Percentiles rank a stretch among this genome's conserved stretches.
phyloP scores from a whole-genome alignment of 2,888 invertebrate species.

The Polia nebulosa region DNA sequence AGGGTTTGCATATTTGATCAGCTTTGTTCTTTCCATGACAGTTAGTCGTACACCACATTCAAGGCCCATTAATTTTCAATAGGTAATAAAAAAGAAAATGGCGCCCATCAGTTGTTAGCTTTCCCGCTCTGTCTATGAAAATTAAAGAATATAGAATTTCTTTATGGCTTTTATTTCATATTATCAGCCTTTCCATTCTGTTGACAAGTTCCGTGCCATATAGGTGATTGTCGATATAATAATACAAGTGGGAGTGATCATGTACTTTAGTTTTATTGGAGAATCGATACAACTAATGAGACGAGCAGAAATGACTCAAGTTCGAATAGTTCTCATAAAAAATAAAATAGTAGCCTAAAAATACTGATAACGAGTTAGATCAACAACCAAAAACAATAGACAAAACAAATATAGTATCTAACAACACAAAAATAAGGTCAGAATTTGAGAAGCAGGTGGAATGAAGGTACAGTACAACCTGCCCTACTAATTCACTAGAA shows the following conservation, averaged over 20 bases:
- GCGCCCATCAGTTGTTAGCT: conserved; percentile 18
- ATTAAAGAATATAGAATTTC: conserved; percentile 1
- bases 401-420: conserved; percentile 31
- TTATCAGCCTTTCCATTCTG: not conserved
- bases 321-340: conserved; percentile 44
- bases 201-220: not conserved
- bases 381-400: conserved; percentile 42
- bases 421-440: conserved; percentile 10
- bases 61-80: conserved; percentile 1
- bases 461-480: conserved; percentile 75
- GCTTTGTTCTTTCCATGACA: conserved; percentile 9
- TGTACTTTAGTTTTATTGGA: not conserved
- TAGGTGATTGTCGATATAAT: not conserved
- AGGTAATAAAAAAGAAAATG: conserved; percentile 22
- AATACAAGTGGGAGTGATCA: not conserved
- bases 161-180: conserved; percentile 10
- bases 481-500: conserved; percentile 87
- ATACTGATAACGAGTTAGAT: conserved; percentile 56
- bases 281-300: not conserved
- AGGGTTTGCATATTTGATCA: conserved; percentile 16
- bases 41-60: not conserved
- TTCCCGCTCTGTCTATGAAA: conserved; percentile 42
- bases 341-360: conserved; percentile 67
- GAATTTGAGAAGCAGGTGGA: conserved; percentile 41
- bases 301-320: conserved; percentile 37